A percentile compares a stretch with the other conserved stretches of the same genome.
phyloP scores from a whole-genome alignment of 2,113 vertebrate genomes.

The Prunella himalayana region DNA sequence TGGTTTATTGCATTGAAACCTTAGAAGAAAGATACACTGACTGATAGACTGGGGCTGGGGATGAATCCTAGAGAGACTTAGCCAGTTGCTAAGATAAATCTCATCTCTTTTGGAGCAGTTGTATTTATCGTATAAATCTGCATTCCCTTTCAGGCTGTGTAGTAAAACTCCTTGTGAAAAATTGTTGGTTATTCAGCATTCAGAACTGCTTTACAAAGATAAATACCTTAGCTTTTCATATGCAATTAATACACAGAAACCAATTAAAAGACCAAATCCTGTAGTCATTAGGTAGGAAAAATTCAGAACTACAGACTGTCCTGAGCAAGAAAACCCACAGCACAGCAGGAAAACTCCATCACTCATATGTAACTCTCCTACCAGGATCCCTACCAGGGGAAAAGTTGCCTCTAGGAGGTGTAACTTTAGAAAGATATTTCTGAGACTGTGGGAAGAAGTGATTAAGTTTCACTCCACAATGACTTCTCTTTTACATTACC shows the following conservation, averaged over 20 bases:
- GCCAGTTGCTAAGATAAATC: conserved; percentile 34
- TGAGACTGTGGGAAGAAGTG: not conserved
- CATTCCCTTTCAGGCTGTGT: conserved; percentile 13
- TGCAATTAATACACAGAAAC: conserved; percentile 54
- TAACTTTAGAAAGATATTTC: conserved; percentile 8
- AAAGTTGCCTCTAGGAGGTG: not conserved
- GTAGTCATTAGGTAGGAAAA: conserved; percentile 13
- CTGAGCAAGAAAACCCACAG: not conserved
- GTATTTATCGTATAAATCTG: conserved; percentile 32
- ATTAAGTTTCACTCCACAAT: conserved; percentile 7
- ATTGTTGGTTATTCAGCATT: conserved; percentile 1
- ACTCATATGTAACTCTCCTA: not conserved
- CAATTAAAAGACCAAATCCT: conserved; percentile 50
- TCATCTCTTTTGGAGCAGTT: conserved; percentile 1
- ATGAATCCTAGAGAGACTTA: conserved; percentile 46
- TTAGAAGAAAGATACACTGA: conserved; percentile 49
- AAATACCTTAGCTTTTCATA: conserved; percentile 35
- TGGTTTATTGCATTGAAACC: conserved; percentile 14
- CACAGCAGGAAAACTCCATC: conserved; percentile 15
- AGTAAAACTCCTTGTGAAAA: conserved; percentile 45
- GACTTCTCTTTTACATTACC: not conserved
- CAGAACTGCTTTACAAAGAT: conserved; percentile 38
- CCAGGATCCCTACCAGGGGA: not conserved
- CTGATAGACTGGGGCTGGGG: not conserved
- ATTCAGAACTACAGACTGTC: not conserved